Evolutionary conservation across 2,888 invertebrate species (phyloP).

Genomic region (Chaitophorus viminalis): DNA sequence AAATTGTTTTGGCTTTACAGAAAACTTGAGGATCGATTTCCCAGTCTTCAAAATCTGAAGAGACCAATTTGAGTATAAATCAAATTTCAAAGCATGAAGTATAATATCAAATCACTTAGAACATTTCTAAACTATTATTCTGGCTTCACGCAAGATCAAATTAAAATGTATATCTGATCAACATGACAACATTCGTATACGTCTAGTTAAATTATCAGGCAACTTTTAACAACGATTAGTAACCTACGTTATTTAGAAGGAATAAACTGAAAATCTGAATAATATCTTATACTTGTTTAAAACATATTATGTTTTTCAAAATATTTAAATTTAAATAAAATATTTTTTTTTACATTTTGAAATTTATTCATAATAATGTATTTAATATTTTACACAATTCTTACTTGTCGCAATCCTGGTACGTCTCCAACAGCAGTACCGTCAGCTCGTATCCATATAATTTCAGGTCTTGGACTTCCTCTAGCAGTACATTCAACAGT

Average conservation of each 20-base stretch:
- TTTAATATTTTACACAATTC: slow-evolving; percentile 17
- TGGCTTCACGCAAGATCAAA: too few relatives aligned
- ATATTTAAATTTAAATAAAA: background rate
- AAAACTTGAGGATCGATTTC: too few relatives aligned
- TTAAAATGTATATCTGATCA: too few relatives aligned
- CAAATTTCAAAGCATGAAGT: too few relatives aligned
- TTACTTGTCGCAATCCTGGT: slow-evolving; percentile 84
- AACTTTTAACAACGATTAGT: too few relatives aligned
- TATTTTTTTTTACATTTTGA: background rate
- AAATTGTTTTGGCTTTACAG: background rate
- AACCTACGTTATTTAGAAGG: background rate
- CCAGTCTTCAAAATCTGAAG: too few relatives aligned
- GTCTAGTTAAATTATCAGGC: too few relatives aligned
- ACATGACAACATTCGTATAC: too few relatives aligned
- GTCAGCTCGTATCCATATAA: slow-evolving; percentile 92
- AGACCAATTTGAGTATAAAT: too few relatives aligned
- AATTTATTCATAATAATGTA: too few relatives aligned
- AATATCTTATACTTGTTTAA: background rate
- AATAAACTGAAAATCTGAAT: background rate
- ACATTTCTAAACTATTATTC: too few relatives aligned
- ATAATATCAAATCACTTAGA: too few relatives aligned
- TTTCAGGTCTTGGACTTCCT: slow-evolving; percentile 89
- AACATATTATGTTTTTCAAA: background rate
- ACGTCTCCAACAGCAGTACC: slow-evolving; percentile 92
- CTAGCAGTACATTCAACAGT: slow-evolving; percentile 91